A percentile compares a stretch with the other conserved stretches of the same genome.
Conservation (phyloP, 2,113 vertebrate genomes). For the Centrocercus urophasianus region DNA sequence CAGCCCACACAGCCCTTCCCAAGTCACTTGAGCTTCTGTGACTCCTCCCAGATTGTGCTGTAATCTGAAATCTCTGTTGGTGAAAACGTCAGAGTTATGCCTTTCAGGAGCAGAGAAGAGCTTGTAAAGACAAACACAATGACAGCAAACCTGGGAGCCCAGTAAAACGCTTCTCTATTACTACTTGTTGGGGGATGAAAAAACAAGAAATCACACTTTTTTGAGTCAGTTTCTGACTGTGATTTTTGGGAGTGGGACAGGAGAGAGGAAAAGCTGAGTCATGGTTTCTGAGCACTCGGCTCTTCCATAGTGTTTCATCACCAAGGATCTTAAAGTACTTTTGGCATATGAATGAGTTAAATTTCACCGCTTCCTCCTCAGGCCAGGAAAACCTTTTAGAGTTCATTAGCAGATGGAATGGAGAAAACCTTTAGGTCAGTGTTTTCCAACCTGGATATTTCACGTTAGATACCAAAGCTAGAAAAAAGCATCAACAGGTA, state of each 20-base stretch:
- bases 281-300: conserved; percentile 35
- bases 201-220: neutral
- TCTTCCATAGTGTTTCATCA: conserved; percentile 47
- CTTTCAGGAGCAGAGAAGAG: neutral
- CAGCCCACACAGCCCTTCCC: neutral
- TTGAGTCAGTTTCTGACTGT: neutral
- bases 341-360: conserved; percentile 55
- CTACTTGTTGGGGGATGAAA: neutral
- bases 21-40: neutral
- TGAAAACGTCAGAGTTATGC: neutral
- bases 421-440: conserved; percentile 41
- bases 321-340: neutral
- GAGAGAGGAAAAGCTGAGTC: conserved; percentile 47
- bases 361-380: conserved; percentile 35
- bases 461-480: neutral
- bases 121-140: neutral
- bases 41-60: neutral
- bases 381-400: conserved; percentile 51
- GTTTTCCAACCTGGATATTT: conserved; percentile 41
- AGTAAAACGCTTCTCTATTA: neutral
- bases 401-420: conserved; percentile 46
- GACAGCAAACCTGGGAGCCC: neutral
- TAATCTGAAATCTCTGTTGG: neutral
- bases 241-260: neutral
- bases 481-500: neutral